Evolutionary conservation across 2,797 vertebrate species (phyloP).

Genomic region (Silurus lanzhouensis): DNA sequence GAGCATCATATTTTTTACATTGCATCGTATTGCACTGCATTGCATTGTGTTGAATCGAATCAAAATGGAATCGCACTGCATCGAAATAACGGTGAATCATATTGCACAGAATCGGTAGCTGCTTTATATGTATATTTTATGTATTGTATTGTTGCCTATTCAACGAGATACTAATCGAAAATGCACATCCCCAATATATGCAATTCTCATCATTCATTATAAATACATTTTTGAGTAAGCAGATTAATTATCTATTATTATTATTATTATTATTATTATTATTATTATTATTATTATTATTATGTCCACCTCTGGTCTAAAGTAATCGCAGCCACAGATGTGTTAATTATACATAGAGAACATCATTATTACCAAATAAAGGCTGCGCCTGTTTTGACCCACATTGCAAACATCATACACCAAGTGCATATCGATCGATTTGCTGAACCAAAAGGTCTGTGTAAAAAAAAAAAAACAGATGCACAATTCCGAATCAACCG

Average conservation of each 20-base stretch:
- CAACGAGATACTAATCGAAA: no score
- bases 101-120: no score
- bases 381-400: background rate
- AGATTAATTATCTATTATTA: background rate
- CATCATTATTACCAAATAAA: background rate
- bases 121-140: no score
- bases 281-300: no score
- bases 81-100: no score
- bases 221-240: background rate
- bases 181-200: no score
- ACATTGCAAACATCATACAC: background rate
- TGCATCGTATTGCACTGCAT: no score
- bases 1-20: no score
- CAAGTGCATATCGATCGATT: background rate
- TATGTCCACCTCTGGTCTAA: background rate
- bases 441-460: background rate
- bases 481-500: background rate
- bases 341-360: background rate
- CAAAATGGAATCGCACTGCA: no score
- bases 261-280: no score
- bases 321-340: background rate
- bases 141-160: no score
- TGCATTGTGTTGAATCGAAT: no score
- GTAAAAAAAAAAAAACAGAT: constrained; percentile 7
- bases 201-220: background rate